Conservation (phyloP, 1,140 invertebrate genomes). For the Zaprionus gabonicus region DNA sequence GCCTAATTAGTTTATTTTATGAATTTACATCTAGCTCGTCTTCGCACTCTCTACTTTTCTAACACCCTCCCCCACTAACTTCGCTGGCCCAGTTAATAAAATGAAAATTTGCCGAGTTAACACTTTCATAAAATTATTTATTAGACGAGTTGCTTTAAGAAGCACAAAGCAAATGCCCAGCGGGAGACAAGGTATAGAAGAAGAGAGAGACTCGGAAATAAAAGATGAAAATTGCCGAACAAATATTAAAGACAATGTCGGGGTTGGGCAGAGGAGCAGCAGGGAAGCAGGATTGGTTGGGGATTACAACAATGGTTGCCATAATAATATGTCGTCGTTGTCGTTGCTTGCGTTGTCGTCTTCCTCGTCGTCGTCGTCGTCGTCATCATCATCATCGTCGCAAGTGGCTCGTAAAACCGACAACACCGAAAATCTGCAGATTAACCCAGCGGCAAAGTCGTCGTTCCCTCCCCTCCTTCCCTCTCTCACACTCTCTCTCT, state of each 20-base stretch:
- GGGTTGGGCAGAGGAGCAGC: neutral
- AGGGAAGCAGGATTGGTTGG: conserved; percentile 29
- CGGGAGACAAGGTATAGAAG: conserved; percentile 29
- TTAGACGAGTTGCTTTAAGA: conserved; percentile 61
- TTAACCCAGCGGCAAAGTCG: conserved; percentile 68
- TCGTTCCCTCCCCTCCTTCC: conserved; percentile 11
- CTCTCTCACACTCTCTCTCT: neutral
- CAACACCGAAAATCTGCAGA: conserved; percentile 80
- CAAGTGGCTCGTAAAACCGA: conserved; percentile 81
- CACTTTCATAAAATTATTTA: conserved; percentile 83
- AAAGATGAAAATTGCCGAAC: conserved; percentile 70
- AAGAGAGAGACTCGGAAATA: conserved; percentile 44
- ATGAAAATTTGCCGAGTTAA: conserved; percentile 74
- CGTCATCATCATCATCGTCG: conserved; percentile 50
- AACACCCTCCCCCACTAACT: neutral
- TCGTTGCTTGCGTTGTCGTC: conserved; percentile 37
- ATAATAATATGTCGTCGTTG: conserved; percentile 75
- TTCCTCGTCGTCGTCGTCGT: conserved; percentile 29
- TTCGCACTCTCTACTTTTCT: conserved; percentile 3
- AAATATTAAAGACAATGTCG: conserved; percentile 76
- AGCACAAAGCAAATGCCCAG: conserved; percentile 37
- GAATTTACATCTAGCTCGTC: conserved; percentile 15
- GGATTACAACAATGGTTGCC: conserved; percentile 77
- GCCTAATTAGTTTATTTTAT: conserved; percentile 75
- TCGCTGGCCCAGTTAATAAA: conserved; percentile 59